Percentiles rank a stretch among this genome's conserved stretches.
phyloP scores from a whole-genome alignment of 2,797 vertebrate species.

The Schizopygopsis malacanthus region DNA sequence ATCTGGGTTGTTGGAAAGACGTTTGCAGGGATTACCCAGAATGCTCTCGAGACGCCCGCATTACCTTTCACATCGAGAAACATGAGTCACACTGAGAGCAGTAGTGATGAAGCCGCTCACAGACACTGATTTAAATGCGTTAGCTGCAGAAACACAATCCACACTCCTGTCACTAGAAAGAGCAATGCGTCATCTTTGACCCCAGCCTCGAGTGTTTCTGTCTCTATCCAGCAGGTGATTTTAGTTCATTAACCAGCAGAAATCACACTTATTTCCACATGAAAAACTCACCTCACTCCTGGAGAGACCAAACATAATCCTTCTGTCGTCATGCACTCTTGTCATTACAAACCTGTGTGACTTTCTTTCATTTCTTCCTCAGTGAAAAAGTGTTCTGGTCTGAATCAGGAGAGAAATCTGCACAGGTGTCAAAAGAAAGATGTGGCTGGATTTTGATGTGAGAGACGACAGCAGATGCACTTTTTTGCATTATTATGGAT shows the following conservation, averaged over 20 bases:
- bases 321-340: background rate
- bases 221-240: background rate
- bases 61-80: background rate
- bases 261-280: background rate
- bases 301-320: background rate
- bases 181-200: background rate
- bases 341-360: background rate
- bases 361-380: background rate
- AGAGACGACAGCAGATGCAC: no score
- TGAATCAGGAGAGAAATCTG: background rate
- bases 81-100: background rate
- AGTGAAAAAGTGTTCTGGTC: background rate
- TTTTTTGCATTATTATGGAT: no score
- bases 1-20: background rate
- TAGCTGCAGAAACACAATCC: background rate
- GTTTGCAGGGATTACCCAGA: background rate
- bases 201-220: background rate
- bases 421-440: no score
- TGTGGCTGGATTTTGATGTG: no score
- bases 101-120: background rate
- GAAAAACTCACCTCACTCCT: background rate
- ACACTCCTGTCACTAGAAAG: background rate
- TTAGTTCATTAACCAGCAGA: background rate
- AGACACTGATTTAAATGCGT: background rate
- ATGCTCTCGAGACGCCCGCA: background rate